Evolutionary conservation across 2,113 vertebrate genomes (phyloP), one percentile per base, ranked within the genome.

Genomic region (Hirundichthys speculiger): DNA sequence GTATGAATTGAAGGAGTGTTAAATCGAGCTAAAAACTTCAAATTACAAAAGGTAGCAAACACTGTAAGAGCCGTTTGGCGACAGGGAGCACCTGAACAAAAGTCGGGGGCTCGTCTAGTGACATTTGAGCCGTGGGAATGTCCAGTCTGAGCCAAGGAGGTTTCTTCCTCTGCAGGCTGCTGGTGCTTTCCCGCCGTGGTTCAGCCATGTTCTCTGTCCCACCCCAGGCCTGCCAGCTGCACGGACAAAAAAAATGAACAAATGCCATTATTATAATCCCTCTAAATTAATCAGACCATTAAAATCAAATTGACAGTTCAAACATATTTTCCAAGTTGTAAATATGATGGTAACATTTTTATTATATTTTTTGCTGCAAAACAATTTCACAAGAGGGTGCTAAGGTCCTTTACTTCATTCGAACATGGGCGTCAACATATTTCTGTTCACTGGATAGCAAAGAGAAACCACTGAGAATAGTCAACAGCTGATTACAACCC

Each of bases 141-240:
- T 99, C 96, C 88, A 99, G 91, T 77, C 93, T 93, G 20, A 99
- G 91, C 96, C 98, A 98, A 19, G 98, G 96, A 0, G 98, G 98
- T 84, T 99, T 99, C 89, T 99, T 99, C 80, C 95, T 92, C 90
- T 99, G 98, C 75, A 99, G 92, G 80, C 97, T 99, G 93, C 96
- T 99, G 0, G 94, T 95, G 90, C 96, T 97, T 85, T 96, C 96
- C 13, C 93, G 92, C 48, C 93, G 91, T 9, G 25, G 89, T 90
- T 98, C 98, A 49, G 94, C 93, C 98, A 99, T 99, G 45, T 79
- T 92, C 88, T 70, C 83, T 84, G 89, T 82, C 24, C 86, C 67
- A 69, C 77, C 54, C 72, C 75, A 80, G 64, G 82, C 91, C 87
- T 86, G 88, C 92, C 95, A 95, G 84, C 91, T 93, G 21, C 43